Evolutionary conservation across 2,113 vertebrate species (phyloP), one percentile per base, ranked within the genome.

Genomic region (Ibidorhyncha struthersii): DNA sequence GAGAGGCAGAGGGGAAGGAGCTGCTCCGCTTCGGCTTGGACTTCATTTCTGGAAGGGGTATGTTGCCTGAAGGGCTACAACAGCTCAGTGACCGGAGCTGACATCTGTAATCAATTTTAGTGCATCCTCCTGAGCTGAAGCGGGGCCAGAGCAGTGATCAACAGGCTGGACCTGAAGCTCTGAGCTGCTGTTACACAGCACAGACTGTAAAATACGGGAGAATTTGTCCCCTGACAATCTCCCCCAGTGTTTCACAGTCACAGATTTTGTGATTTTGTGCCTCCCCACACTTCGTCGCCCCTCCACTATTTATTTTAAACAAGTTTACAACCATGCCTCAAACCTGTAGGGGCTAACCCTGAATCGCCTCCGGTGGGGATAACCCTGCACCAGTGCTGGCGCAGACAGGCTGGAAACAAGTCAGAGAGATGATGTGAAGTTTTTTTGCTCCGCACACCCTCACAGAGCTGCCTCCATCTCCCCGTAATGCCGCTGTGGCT

Each of bases 61-160:
- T 29, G 59, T 93, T 94, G 85, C 81, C 92, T 94, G 90, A 67
- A 94, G 73, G 85, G 78, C 73, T 95, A 89, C 92, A 83, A 55
- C 50, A 6, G 6, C 50, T 91, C 69, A 62, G 87, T 89, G 87
- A 67, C 84, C 85, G 89, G 79, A 89, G 55, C 73, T 89, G 90
- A 91, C 90, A 80, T 47, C 53, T 76, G 15, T 73, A 77, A 70
- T 95, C 93, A 86, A 49, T 86, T 91, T 61, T 73, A 78, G 49
- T 73, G 23, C 80, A 69, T 81, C 49, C 76, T 50, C 16, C 76
- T 77, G 79, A 69, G 86, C 66, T 76, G 47, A 66, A 83, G 69
- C 8, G 9, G 26, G 73, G 50, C 82, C 52, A 82, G 55, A 88
- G 61, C 47, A 56, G 36, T 16, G 34, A 85, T 82, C 47, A 29